Conservation (phyloP, 1,140 invertebrate species). For the Lepidurus arcticus region DNA sequence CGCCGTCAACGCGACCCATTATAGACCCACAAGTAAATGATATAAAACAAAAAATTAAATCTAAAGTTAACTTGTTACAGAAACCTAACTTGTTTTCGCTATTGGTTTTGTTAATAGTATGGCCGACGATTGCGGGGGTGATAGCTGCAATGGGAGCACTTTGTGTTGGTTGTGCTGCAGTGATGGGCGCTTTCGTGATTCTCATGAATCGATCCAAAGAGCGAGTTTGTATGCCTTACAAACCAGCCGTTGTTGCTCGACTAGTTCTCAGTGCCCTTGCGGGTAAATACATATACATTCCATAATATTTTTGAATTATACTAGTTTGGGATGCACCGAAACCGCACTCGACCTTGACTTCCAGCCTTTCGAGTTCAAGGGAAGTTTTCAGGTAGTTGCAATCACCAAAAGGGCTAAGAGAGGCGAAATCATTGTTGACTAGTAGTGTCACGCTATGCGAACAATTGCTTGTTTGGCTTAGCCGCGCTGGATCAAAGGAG, state of each 20-base stretch:
- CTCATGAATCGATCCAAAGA: constrained; percentile 77
- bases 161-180: constrained; percentile 64
- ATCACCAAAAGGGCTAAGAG: too few species aligned
- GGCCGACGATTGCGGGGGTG: constrained; percentile 54
- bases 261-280: constrained; percentile 65
- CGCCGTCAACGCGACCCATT: too few species aligned
- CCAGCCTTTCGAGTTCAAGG: too few species aligned
- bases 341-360: constrained; percentile 13
- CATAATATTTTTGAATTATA: background rate
- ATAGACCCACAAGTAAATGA: constrained; percentile 62
- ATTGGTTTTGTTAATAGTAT: constrained; percentile 28
- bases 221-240: constrained; percentile 67
- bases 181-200: constrained; percentile 69
- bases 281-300: constrained; percentile 53
- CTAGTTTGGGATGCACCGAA: background rate
- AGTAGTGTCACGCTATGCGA: too few species aligned
- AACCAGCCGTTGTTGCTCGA: constrained; percentile 65
- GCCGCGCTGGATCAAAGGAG: too few species aligned
- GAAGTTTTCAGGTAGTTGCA: too few species aligned
- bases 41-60: background rate
- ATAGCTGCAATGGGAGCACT: constrained; percentile 63
- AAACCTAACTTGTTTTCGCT: background rate
- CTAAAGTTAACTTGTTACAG: background rate
- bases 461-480: too few species aligned
- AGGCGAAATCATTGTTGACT: too few species aligned